Evolutionary conservation across 2,888 invertebrate species (phyloP).

Genomic region (Metacarcinus magister): DNA sequence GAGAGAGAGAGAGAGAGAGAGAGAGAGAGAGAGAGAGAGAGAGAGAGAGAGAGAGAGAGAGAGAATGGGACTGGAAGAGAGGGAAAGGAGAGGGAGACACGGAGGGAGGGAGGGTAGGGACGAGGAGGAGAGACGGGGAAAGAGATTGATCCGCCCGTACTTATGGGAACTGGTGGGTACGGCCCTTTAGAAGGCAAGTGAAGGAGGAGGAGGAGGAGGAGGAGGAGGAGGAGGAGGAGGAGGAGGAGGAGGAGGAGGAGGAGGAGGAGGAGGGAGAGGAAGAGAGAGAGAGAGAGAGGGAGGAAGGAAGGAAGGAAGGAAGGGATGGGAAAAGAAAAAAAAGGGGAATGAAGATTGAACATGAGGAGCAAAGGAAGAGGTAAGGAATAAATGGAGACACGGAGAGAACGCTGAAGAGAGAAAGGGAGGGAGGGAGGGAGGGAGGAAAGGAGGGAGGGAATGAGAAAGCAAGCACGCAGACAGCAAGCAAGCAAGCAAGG

Average conservation of each 20-base stretch:
- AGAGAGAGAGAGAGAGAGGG: background rate
- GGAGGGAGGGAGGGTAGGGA: constrained; percentile 8
- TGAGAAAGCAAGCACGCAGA: background rate
- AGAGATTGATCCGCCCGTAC: constrained; percentile 64
- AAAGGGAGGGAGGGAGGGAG: constrained; percentile 39
- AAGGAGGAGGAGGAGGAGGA: background rate
- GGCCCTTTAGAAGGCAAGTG: constrained; percentile 52
- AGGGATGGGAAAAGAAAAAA: background rate
- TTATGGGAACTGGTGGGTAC: constrained; percentile 64
- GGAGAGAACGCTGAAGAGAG: background rate
- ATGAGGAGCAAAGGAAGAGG: background rate
- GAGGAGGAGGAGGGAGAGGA: constrained; percentile 30
- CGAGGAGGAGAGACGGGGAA: background rate
- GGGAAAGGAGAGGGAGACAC: background rate
- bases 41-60: background rate
- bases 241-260: background rate
- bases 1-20: background rate
- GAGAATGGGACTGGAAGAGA: background rate
- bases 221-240: background rate
- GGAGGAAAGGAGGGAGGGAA: background rate
- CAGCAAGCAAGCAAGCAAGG: constrained; percentile 11
- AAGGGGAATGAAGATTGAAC: background rate
- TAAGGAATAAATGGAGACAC: background rate
- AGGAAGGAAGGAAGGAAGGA: background rate
- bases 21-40: background rate